Evolutionary conservation across 1,140 invertebrate genomes (phyloP), one percentile per base, ranked within the genome.

Genomic region (Drosophila santomea): DNA sequence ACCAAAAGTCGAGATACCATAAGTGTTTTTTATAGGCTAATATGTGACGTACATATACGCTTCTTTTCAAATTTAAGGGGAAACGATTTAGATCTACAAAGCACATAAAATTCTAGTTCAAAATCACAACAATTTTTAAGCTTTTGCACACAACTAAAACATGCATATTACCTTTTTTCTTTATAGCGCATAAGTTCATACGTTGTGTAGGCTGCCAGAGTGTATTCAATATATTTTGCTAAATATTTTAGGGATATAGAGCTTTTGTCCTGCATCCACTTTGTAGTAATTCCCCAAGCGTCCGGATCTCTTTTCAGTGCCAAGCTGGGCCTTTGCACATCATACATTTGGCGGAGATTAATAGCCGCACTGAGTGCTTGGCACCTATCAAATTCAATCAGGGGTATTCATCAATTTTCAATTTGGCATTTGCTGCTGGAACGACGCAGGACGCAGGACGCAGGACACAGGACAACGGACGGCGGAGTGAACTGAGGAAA

Each of bases 371-470:
- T 86, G 83, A 88, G 83, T 88, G 83, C 80, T 89, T 88, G 85
- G 74, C 84, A 89, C 84, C 84, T 90, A 89, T 89, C 84, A 89
- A 89, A 89, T 89, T 89, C 84, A 89, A 89, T 89, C 84, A 89
- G 88, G 79, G 80, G 82, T 85, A 89, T 89, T 89, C 85, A 89
- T 89, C 85, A 89, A 89, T 90, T 90, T 89, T 89, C 85, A 89
- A 89, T 89, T 90, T 89, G 80, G 84, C 85, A 88, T 79, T 89
- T 63, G 36, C 47, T 36, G 55, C 62, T 36, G 58, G 67, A 45
- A 41, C 43, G 28, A 52, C 0, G 23, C 23, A 23, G 23, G 23
- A 23, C 23, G 4, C 23, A 23, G n/a, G n/a, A n/a, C n/a, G n/a
- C n/a, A 17, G 52, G 58, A 52, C 50, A 43, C n/a, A 61, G 44